These are phyloP conservation scores for Urocynchramus pylzowi DNA, from an alignment of 2,113 vertebrate genomes.

Conservation along the genomic window DNA sequence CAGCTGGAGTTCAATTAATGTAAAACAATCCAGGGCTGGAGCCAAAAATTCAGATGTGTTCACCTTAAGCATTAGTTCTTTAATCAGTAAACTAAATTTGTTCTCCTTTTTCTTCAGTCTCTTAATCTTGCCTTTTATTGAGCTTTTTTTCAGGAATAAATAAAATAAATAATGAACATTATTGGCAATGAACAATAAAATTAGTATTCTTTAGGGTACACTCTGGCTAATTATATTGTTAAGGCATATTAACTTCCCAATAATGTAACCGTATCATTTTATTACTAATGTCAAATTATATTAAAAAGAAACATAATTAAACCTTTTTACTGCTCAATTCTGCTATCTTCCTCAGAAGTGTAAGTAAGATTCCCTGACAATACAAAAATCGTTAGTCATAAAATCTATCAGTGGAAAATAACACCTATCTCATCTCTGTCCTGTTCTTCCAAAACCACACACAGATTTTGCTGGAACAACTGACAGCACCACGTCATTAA, in stretches of 20 bases:
- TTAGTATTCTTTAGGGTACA: neutral
- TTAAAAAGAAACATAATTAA: neutral
- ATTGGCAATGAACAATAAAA: neutral
- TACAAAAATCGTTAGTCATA: neutral
- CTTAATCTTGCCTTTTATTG: neutral
- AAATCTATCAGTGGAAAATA: neutral
- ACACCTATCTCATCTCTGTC: neutral
- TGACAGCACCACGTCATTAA: neutral
- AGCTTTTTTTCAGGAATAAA: neutral
- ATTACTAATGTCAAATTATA: neutral
- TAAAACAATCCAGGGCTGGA: neutral
- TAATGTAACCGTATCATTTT: neutral
- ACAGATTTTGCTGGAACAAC: neutral
- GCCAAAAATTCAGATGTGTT: neutral
- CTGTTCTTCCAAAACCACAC: neutral
- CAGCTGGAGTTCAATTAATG: neutral
- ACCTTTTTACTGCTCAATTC: neutral
- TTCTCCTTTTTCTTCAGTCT: neutral
- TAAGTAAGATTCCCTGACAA: neutral
- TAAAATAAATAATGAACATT: neutral
- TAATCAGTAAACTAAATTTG: neutral
- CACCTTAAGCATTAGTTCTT: neutral
- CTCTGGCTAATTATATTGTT: neutral
- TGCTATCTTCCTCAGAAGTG: neutral
- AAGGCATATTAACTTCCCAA: neutral